phyloP scores from a whole-genome alignment of 1,140 invertebrate species.

The Gonatopus flavifemur region DNA sequence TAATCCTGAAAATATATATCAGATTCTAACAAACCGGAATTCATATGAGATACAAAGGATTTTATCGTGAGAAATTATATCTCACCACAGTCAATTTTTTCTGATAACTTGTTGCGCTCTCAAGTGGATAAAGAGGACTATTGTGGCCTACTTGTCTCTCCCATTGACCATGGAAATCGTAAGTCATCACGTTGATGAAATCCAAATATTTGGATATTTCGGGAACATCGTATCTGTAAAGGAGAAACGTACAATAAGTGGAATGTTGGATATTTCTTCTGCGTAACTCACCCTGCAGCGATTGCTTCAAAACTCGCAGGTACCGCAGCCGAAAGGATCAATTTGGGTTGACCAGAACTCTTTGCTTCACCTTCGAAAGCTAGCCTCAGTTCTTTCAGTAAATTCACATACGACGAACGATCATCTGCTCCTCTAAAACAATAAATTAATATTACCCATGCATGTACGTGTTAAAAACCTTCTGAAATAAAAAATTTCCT shows the following conservation, averaged over 20 bases:
- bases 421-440: slow-evolving; percentile 76
- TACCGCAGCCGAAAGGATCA: slow-evolving; percentile 86
- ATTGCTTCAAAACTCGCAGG: slow-evolving; percentile 91
- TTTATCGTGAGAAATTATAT: not conserved
- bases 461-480: not conserved
- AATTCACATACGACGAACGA: slow-evolving; percentile 75
- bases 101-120: slow-evolving; percentile 85
- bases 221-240: slow-evolving; percentile 81
- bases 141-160: slow-evolving; percentile 91
- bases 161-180: slow-evolving; percentile 94
- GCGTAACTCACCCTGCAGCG: slow-evolving; percentile 73
- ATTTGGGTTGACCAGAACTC: slow-evolving; percentile 63
- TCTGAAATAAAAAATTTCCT: not conserved
- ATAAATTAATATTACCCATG: not conserved
- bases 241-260: too few species aligned
- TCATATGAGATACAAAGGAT: not conserved
- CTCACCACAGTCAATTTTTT: slow-evolving; percentile 87
- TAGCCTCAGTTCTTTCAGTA: slow-evolving; percentile 80
- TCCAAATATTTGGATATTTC: slow-evolving; percentile 93
- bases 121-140: slow-evolving; percentile 84
- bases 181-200: slow-evolving; percentile 94
- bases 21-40: not conserved
- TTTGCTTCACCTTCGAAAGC: slow-evolving; percentile 88
- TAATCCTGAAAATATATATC: slow-evolving; percentile 69
- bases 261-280: too few species aligned